These are phyloP conservation scores for Hypercompe scribonia DNA, from an alignment of 2,888 invertebrate species.

Conservation along the genomic window DNA sequence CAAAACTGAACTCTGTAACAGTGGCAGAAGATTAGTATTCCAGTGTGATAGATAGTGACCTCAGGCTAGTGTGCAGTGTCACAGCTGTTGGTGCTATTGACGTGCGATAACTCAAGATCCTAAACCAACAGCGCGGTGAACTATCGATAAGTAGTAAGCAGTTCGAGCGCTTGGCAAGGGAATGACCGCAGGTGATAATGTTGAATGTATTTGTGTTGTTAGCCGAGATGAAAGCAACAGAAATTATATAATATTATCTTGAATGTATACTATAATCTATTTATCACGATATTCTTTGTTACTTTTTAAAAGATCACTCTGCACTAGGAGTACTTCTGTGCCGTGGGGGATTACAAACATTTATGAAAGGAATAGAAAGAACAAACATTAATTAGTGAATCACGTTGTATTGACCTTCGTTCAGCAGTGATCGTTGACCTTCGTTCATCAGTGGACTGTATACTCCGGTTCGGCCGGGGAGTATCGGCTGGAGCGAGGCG, in stretches of 20 bases:
- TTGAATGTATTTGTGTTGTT: neutral
- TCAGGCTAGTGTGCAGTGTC: slow-evolving; percentile 31
- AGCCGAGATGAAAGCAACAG: neutral
- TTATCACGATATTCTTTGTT: neutral
- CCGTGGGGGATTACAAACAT: neutral
- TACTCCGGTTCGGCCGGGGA: no score
- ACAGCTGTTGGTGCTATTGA: slow-evolving; percentile 51
- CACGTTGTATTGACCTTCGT: no score
- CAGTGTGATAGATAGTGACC: slow-evolving; percentile 22
- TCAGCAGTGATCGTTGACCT: no score
- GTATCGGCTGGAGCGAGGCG: no score
- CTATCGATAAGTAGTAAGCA: slow-evolving; percentile 24
- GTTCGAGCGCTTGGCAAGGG: neutral
- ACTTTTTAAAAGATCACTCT: neutral
- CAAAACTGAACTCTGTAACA: slow-evolving; percentile 30
- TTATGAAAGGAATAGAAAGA: no score
- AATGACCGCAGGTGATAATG: slow-evolving; percentile 6
- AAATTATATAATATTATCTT: neutral
- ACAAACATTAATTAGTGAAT: no score
- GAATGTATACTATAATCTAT: neutral
- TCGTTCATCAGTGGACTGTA: no score
- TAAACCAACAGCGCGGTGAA: slow-evolving; percentile 55
- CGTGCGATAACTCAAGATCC: slow-evolving; percentile 45
- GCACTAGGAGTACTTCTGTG: neutral
- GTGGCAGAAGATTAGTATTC: slow-evolving; percentile 36